Evolutionary conservation across 2,888 invertebrate species (phyloP).

Genomic region (Lycocerus yunnanus): DNA sequence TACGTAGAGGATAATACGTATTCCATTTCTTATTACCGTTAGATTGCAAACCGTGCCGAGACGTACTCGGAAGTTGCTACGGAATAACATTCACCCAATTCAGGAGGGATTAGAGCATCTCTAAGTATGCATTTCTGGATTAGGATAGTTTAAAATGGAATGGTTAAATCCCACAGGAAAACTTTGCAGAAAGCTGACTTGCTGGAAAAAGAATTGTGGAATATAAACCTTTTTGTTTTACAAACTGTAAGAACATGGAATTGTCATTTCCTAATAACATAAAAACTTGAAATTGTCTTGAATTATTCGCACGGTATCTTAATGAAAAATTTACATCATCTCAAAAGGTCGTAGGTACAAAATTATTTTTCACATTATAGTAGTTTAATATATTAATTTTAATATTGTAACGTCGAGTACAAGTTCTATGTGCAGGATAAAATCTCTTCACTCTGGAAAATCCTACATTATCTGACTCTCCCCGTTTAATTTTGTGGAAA

Average conservation of each 20-base stretch:
- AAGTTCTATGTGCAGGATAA: too few relatives aligned
- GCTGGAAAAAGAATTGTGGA: not conserved
- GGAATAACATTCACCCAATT: slow-evolving; percentile 29
- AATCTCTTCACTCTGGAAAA: too few relatives aligned
- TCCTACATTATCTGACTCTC: too few relatives aligned
- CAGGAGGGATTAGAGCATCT: slow-evolving; percentile 29
- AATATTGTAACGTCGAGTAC: too few relatives aligned
- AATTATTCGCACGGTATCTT: not conserved
- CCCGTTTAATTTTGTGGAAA: too few relatives aligned
- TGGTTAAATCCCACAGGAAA: slow-evolving; percentile 15
- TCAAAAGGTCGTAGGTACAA: too few relatives aligned
- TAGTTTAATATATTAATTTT: not conserved
- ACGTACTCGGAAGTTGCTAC: slow-evolving; percentile 14
- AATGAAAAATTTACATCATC: not conserved
- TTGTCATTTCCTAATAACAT: not conserved
- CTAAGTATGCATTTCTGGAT: slow-evolving; percentile 27
- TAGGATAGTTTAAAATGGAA: slow-evolving; percentile 24
- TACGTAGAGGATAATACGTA: slow-evolving; percentile 27
- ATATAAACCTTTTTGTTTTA: not conserved
- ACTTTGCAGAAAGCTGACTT: slow-evolving; percentile 12
- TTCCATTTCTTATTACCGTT: slow-evolving; percentile 27
- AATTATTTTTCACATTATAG: too few relatives aligned
- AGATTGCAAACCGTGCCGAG: slow-evolving; percentile 19
- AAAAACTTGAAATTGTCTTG: not conserved
- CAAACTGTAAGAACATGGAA: not conserved